These are phyloP conservation scores for Xestoiulus laeticollis DNA, from an alignment of 2,888 invertebrate genomes.

Conservation along the genomic window DNA sequence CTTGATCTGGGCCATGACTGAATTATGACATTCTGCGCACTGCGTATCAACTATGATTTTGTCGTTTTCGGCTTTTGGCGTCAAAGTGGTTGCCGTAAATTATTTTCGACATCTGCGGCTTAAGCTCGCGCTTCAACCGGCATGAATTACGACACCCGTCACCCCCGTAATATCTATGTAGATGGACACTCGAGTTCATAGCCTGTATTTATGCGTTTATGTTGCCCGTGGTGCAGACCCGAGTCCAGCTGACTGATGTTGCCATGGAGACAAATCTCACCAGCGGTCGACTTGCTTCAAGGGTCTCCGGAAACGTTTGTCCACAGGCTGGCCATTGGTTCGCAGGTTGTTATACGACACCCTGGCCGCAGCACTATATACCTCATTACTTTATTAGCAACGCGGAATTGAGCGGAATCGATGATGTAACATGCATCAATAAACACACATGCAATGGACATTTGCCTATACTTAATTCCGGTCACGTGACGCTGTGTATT, in stretches of 20 bases:
- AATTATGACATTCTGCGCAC: background rate
- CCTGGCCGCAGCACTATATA: too few species aligned
- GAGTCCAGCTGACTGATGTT: constrained; percentile 8
- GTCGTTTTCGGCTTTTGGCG: constrained; percentile 34
- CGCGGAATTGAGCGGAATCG: background rate
- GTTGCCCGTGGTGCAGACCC: background rate
- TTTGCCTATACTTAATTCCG: background rate
- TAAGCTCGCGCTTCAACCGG: background rate
- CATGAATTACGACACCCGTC: constrained; percentile 25
- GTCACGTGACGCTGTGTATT: background rate
- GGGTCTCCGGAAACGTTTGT: background rate
- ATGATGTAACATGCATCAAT: background rate
- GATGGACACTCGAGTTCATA: constrained; percentile 34
- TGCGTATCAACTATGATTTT: constrained; percentile 21
- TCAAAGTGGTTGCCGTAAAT: constrained; percentile 33
- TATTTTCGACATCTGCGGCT: constrained; percentile 33
- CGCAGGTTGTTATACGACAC: background rate
- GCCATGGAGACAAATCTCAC: constrained; percentile 25
- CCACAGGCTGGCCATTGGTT: background rate
- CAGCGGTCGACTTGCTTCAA: background rate
- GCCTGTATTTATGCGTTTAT: constrained; percentile 28
- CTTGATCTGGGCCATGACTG: constrained; percentile 28
- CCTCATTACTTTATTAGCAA: background rate
- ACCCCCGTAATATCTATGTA: constrained; percentile 24
- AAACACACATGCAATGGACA: background rate